Conservation (phyloP, 2,888 invertebrate species). For the Agonopterix heracliana region DNA sequence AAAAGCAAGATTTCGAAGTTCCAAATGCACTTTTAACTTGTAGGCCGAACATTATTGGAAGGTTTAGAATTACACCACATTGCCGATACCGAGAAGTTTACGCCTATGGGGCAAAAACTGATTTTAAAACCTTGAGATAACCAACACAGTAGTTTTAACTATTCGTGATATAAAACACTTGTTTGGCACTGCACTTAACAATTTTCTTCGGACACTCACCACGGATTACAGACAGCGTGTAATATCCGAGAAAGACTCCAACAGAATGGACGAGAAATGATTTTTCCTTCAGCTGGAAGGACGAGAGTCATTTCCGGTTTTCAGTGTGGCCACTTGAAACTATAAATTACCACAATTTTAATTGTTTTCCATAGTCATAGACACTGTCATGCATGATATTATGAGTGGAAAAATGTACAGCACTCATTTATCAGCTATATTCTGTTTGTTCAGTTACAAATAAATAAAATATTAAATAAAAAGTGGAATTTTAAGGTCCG, state of each 20-base stretch:
- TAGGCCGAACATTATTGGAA: neutral
- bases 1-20: constrained; percentile 13
- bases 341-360: neutral
- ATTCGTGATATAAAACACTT: constrained; percentile 32
- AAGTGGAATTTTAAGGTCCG: no score
- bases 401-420: neutral
- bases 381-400: neutral
- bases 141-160: neutral
- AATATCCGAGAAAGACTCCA: constrained; percentile 81
- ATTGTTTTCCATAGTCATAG: neutral
- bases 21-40: neutral
- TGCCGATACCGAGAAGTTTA: constrained; percentile 1
- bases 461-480: no score
- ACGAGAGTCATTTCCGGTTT: constrained; percentile 59
- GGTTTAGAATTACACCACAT: constrained; percentile 10
- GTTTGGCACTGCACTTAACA: constrained; percentile 59
- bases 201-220: constrained; percentile 69
- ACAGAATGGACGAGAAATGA: constrained; percentile 81
- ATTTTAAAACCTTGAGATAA: neutral
- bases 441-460: no score
- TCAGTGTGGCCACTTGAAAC: constrained; percentile 30
- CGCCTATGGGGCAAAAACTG: neutral
- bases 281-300: constrained; percentile 62
- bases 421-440: neutral
- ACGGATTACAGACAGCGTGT: constrained; percentile 74